Percentiles rank a stretch among this genome's conserved stretches.
Conservation (phyloP, 1,140 invertebrate species). For the Asbolus verrucosus region DNA sequence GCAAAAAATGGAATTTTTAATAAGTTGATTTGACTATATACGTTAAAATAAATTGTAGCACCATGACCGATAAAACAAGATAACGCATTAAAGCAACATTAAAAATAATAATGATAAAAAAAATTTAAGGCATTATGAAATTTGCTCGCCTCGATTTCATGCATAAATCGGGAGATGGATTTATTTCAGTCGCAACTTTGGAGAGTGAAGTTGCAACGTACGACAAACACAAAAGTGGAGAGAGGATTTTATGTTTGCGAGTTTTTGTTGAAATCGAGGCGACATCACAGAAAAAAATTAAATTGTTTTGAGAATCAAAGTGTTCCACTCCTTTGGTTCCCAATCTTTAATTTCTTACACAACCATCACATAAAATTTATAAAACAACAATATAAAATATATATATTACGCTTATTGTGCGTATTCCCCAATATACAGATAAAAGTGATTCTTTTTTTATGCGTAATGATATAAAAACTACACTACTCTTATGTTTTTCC, state of each 20-base stretch:
- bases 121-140: conserved; percentile 49
- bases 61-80: conserved; percentile 49
- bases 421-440: conserved; percentile 62
- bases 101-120: conserved; percentile 51
- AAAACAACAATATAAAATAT: conserved; percentile 63
- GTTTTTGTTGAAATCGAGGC: conserved; percentile 27
- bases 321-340: conserved; percentile 58
- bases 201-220: conserved; percentile 49
- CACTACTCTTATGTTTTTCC: conserved; percentile 32
- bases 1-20: conserved; percentile 25
- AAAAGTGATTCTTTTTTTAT: conserved; percentile 50
- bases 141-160: conserved; percentile 27
- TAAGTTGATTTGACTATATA: conserved; percentile 3
- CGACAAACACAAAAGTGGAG: conserved; percentile 46
- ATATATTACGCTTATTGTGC: conserved; percentile 55
- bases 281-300: conserved; percentile 53
- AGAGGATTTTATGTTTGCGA: conserved; percentile 37
- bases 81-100: conserved; percentile 49
- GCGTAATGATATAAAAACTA: conserved; percentile 54
- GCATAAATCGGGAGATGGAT: conserved; percentile 38
- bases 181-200: conserved; percentile 39
- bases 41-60: conserved; percentile 52
- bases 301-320: conserved; percentile 47
- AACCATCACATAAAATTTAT: conserved; percentile 55
- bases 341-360: conserved; percentile 54